A percentile compares a stretch with the other conserved stretches of the same genome.
These are phyloP conservation scores for Chrysoperla carnea DNA, from an alignment of 1,140 invertebrate species.

Conservation along the genomic window DNA sequence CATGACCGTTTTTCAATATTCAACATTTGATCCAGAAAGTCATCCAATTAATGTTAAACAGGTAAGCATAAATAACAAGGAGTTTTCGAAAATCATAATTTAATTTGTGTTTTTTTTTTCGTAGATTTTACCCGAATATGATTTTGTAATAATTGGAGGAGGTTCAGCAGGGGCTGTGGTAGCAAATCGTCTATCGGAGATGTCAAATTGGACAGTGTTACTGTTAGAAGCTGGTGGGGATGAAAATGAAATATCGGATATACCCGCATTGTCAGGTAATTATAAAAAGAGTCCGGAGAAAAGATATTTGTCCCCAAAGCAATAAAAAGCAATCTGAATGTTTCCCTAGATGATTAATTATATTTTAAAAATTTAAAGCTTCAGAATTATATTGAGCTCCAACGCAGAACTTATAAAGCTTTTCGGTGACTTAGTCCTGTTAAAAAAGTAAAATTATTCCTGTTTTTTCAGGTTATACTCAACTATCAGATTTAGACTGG, in stretches of 20 bases:
- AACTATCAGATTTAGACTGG: constrained; percentile 77
- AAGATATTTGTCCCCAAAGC: too few species aligned
- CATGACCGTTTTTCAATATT: constrained; percentile 64
- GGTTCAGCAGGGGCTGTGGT: constrained; percentile 85
- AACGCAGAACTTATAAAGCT: too few species aligned
- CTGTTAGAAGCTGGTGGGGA: constrained; percentile 70
- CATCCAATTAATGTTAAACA: constrained; percentile 46
- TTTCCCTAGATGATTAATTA: too few species aligned
- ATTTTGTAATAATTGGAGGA: constrained; percentile 76
- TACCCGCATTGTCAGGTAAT: constrained; percentile 45
- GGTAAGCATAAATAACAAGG: constrained; percentile 31
- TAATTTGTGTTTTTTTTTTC: constrained; percentile 8
- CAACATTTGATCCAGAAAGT: constrained; percentile 62
- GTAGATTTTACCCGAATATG: constrained; percentile 55
- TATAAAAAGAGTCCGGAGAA: too few species aligned
- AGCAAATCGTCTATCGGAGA: constrained; percentile 70
- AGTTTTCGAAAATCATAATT: too few species aligned
- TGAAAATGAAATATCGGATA: constrained; percentile 63
- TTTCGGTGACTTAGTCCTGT: too few species aligned
- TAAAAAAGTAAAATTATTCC: too few species aligned
- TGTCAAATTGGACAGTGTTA: constrained; percentile 59
- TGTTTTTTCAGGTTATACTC: constrained; percentile 35
- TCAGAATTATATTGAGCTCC: too few species aligned
- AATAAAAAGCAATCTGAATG: too few species aligned
- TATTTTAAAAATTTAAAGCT: too few species aligned